These are phyloP conservation scores for Tapirus indicus DNA, from an alignment of 2,797 vertebrate genomes.

Conservation along the genomic window DNA sequence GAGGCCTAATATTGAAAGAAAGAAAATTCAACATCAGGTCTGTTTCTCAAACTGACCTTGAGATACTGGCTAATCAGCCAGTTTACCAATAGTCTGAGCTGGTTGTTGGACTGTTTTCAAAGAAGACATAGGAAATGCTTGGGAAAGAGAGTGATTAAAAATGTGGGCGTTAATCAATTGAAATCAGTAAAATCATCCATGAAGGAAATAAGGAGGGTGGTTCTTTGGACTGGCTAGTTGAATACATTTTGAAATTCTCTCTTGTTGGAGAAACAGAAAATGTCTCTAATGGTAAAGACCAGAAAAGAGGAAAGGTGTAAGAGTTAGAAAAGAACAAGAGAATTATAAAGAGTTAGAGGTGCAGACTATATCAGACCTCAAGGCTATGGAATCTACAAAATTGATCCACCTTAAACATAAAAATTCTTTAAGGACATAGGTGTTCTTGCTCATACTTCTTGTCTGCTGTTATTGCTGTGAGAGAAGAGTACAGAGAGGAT, in stretches of 20 bases:
- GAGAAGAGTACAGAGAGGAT: background rate
- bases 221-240: background rate
- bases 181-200: constrained; percentile 15
- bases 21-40: background rate
- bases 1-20: background rate
- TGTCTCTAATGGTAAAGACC: background rate
- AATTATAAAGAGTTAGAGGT: background rate
- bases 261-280: background rate
- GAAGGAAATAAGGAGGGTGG: background rate
- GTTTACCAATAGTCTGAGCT: no score
- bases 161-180: background rate
- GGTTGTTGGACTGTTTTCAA: background rate
- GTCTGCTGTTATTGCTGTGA: background rate
- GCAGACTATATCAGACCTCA: background rate
- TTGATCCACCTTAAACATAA: background rate
- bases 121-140: background rate
- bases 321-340: background rate
- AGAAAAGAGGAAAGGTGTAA: background rate
- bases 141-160: background rate
- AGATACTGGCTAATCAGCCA: background rate
- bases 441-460: background rate
- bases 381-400: background rate
- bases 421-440: background rate
- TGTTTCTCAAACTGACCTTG: background rate
- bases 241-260: background rate